Conservation (phyloP, 1,140 invertebrate species). For the Meloidogyne hapla region DNA sequence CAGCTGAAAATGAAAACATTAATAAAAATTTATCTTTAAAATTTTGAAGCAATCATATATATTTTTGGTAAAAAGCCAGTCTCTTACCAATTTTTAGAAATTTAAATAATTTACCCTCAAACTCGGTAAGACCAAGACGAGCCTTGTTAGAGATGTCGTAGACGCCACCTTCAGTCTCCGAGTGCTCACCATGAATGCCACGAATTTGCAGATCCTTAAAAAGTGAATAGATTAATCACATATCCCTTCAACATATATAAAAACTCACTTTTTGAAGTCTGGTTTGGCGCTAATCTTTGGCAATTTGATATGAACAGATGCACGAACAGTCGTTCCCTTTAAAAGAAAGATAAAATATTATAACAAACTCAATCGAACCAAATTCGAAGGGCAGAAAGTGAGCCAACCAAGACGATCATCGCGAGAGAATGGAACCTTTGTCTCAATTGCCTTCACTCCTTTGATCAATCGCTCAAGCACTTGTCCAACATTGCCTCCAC, state of each 20-base stretch:
- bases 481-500: constrained; percentile 79
- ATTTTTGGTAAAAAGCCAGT: no score
- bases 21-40: background rate
- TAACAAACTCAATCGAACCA: background rate
- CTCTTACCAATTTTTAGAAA: no score
- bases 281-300: constrained; percentile 85
- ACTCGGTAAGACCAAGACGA: constrained; percentile 76
- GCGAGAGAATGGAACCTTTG: constrained; percentile 84
- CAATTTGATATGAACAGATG: constrained; percentile 94
- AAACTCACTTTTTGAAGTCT: background rate
- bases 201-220: constrained; percentile 80
- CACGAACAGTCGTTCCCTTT: constrained; percentile 90
- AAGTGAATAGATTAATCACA: no score
- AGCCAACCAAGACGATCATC: constrained; percentile 89
- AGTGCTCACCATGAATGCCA: constrained; percentile 66
- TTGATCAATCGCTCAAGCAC: constrained; percentile 85
- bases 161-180: constrained; percentile 65
- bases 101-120: constrained; percentile 62
- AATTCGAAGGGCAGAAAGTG: constrained; percentile 80
- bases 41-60: no score
- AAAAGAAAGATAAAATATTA: constrained; percentile 5
- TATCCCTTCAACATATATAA: background rate
- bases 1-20: constrained; percentile 64
- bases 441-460: constrained; percentile 87
- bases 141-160: constrained; percentile 87